Percentiles rank a stretch among this genome's conserved stretches.
Evolutionary conservation across 2,888 invertebrate genomes (phyloP).

Genomic region (Piscicola geometra): DNA sequence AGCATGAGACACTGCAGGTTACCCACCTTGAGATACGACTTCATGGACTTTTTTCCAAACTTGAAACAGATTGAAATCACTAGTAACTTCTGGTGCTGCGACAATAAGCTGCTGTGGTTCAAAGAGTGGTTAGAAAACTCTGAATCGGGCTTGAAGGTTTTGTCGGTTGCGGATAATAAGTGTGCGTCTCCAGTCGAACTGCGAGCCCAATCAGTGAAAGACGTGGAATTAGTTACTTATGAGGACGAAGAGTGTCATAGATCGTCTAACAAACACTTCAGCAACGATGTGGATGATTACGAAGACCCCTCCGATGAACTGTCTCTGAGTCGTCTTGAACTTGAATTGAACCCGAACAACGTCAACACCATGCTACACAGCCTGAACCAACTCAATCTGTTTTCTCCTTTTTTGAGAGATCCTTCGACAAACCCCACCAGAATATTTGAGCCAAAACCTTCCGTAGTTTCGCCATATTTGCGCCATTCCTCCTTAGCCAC

Average conservation of each 20-base stretch:
- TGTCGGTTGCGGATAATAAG: slow-evolving; percentile 33
- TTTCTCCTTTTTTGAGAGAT: background rate
- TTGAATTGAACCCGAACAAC: background rate
- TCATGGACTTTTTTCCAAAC: slow-evolving; percentile 39
- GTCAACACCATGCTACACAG: background rate
- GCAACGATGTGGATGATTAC: background rate
- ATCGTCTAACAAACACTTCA: background rate
- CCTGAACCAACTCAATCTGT: background rate
- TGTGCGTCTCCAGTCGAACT: slow-evolving; percentile 38
- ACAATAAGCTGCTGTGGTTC: slow-evolving; percentile 41
- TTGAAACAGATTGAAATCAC: slow-evolving; percentile 39
- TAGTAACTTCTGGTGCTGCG: slow-evolving; percentile 42
- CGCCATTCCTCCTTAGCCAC: no score
- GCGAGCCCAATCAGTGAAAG: slow-evolving; percentile 29
- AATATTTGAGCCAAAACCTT: no score
- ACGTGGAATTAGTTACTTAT: slow-evolving; percentile 36
- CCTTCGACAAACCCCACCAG: no score
- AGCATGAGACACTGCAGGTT: slow-evolving; percentile 40
- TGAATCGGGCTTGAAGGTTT: slow-evolving; percentile 23
- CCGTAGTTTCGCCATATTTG: no score
- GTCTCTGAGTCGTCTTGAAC: background rate
- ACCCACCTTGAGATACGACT: slow-evolving; percentile 33
- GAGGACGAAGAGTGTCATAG: slow-evolving; percentile 17
- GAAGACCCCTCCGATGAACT: background rate
- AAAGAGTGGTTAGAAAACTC: slow-evolving; percentile 39